Base-by-base conservation (phyloP, 2,888 invertebrate genomes). In the Branchipolynoe longqiensis region DNA sequence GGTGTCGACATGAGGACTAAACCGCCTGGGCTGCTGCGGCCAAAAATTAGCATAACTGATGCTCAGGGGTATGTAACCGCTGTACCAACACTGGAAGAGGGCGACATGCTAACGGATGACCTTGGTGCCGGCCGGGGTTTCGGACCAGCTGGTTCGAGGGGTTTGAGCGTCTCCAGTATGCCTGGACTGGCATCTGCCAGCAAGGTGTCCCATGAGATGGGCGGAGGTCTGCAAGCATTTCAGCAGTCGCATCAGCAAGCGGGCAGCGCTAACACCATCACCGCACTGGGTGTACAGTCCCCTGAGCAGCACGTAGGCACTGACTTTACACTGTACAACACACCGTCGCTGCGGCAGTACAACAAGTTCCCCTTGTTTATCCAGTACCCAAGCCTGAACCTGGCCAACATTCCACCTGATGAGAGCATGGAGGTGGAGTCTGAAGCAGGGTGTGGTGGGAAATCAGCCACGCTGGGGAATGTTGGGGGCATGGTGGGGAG, bases 41-140 rank as follows among this genome's bases (percentile, higher is more conserved):
- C 98, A 0, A 97, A 97, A 93, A 98, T 98, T 87, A 98, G 97
- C 90, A 95, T 98, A 14, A 98, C 98, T 0, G 98, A 98, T 92
- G 97, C 98, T 83, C 95, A 97, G 84, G 98, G 98, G 84, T 94
- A 93, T 88, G 93, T 94, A 87, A 93, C 91, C 22, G 90, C 91
- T 81, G 92, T 92, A 38, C 89, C 90, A 0, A 89, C 89, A 6
- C 56, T 74, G 4, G 74, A 74, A 58, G 84, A 84, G n/a, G 74
- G 38, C 25, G 48, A 41, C 22, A 56, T 74, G 74, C 56, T 41
- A 22, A 38, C 56, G 31, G 84, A 69, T 18, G 82, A 82, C 18
- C 56, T n/a, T 0, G 48, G 48, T 18, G 8, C 14, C 14, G 22
- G 12, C 25, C 22, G 4, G 25, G 25, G 64, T 25, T 48, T 78